phyloP scores from a whole-genome alignment of 2,797 vertebrate genomes.

The Sebastes cheni region DNA sequence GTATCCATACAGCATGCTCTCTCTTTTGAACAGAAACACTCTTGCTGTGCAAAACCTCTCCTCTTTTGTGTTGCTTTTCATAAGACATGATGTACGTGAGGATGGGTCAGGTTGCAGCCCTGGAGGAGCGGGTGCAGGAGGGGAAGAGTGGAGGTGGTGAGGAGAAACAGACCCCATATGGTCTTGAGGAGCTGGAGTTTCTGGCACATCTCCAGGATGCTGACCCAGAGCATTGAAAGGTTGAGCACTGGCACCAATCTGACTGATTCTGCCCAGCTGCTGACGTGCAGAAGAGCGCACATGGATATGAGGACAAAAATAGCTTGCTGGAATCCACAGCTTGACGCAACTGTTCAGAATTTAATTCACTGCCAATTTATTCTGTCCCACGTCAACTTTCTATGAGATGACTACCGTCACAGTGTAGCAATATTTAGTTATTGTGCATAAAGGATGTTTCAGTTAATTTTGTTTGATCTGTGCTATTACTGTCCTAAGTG shows the following conservation, averaged over 20 bases:
- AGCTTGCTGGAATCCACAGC: conserved; percentile 56
- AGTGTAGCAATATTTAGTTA: not conserved
- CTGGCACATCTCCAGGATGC: conserved; percentile 61
- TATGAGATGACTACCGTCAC: not conserved
- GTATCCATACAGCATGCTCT: not conserved
- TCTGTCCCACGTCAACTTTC: conserved; percentile 21
- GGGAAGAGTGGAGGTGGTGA: not conserved
- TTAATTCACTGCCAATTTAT: conserved; percentile 32
- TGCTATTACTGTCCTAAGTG: conserved; percentile 4
- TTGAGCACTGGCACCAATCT: conserved; percentile 59
- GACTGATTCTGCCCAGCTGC: conserved; percentile 73
- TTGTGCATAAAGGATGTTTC: not conserved
- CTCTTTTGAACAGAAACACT: not conserved
- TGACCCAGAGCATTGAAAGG: conserved; percentile 66
- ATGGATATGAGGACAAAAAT: conserved; percentile 71
- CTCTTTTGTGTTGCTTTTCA: conserved; percentile 10
- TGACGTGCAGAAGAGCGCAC: conserved; percentile 66
- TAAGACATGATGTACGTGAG: not conserved
- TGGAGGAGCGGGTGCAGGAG: conserved; percentile 8
- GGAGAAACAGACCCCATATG: conserved; percentile 64
- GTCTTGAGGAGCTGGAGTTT: conserved; percentile 54
- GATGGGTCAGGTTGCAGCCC: conserved; percentile 35
- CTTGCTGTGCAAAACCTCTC: not conserved
- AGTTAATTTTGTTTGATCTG: not conserved
- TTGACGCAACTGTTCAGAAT: conserved; percentile 50